Percentiles rank a stretch among this genome's conserved stretches.
Evolutionary conservation across 2,888 invertebrate genomes (phyloP).

Genomic region (Harpalus rufipes): DNA sequence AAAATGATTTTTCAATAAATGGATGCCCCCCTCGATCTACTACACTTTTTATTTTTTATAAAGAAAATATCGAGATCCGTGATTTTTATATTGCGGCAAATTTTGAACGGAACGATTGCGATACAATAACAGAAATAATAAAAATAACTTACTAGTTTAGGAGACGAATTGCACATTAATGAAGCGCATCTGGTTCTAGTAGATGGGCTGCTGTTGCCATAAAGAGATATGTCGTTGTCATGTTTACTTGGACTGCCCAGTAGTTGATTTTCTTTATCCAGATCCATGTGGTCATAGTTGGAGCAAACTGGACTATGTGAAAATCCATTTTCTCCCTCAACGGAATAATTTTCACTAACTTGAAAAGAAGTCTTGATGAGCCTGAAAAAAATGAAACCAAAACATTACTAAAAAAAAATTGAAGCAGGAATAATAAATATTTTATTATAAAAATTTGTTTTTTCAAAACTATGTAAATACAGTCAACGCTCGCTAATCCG

Average conservation of each 20-base stretch:
- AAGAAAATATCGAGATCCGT: no score
- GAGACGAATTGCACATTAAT: conserved; percentile 55
- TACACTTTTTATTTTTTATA: no score
- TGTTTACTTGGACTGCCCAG: conserved; percentile 73
- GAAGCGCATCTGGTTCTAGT: conserved; percentile 50
- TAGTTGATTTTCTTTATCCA: conserved; percentile 73
- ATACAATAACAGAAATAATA: conserved; percentile 2
- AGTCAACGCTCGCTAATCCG: no score
- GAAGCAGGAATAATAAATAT: no score
- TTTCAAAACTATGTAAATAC: no score
- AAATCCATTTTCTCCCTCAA: conserved; percentile 9
- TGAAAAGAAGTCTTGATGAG: conserved; percentile 57
- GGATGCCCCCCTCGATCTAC: no score
- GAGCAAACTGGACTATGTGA: conserved; percentile 55
- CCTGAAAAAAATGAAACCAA: conserved; percentile 14
- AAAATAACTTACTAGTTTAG: conserved; percentile 44
- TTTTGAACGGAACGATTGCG: background rate
- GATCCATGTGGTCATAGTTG: conserved; percentile 33
- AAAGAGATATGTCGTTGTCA: conserved; percentile 74
- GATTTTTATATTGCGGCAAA: background rate
- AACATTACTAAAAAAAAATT: background rate
- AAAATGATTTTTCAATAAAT: no score
- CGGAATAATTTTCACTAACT: conserved; percentile 50
- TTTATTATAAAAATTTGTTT: no score
- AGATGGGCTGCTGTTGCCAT: conserved; percentile 70